Evolutionary conservation across 2,888 invertebrate species (phyloP).

Genomic region (Fragum sueziense): DNA sequence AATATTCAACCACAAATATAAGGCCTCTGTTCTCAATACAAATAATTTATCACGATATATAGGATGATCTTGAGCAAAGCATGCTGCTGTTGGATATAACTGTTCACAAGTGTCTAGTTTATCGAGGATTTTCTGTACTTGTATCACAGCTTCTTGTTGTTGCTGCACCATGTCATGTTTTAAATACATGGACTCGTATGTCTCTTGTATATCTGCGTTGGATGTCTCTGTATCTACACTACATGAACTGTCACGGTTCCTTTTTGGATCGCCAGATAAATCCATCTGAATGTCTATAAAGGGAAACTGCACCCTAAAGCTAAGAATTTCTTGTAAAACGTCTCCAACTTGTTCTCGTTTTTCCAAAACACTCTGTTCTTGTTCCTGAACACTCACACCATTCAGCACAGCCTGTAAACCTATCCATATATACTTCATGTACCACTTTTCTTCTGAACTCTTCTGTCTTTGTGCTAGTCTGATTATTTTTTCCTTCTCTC

Average conservation of each 20-base stretch:
- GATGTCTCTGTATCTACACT: slow-evolving; percentile 46
- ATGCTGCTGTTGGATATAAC: slow-evolving; percentile 92
- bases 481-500: slow-evolving; percentile 57
- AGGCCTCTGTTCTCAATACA: slow-evolving; percentile 88
- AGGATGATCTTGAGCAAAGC: slow-evolving; percentile 90
- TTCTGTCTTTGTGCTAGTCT: slow-evolving; percentile 74
- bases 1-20: slow-evolving; percentile 96
- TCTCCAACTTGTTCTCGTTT: slow-evolving; percentile 89
- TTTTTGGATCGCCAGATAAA: slow-evolving; percentile 7
- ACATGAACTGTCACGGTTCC: slow-evolving; percentile 38
- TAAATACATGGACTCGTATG: slow-evolving; percentile 69
- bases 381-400: slow-evolving; percentile 86
- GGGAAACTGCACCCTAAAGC: slow-evolving; percentile 84
- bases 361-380: slow-evolving; percentile 89
- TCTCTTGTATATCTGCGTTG: slow-evolving; percentile 47
- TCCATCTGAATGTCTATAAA: neutral
- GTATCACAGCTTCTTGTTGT: slow-evolving; percentile 89
- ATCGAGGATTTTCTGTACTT: slow-evolving; percentile 88
- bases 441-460: slow-evolving; percentile 92
- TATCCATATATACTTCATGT: slow-evolving; percentile 96
- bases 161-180: slow-evolving; percentile 84
- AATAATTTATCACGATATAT: slow-evolving; percentile 87
- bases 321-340: slow-evolving; percentile 89
- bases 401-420: slow-evolving; percentile 91
- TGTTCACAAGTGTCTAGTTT: slow-evolving; percentile 90